Conservation (phyloP, 2,797 vertebrate species). For the Enteromius treurensis region DNA sequence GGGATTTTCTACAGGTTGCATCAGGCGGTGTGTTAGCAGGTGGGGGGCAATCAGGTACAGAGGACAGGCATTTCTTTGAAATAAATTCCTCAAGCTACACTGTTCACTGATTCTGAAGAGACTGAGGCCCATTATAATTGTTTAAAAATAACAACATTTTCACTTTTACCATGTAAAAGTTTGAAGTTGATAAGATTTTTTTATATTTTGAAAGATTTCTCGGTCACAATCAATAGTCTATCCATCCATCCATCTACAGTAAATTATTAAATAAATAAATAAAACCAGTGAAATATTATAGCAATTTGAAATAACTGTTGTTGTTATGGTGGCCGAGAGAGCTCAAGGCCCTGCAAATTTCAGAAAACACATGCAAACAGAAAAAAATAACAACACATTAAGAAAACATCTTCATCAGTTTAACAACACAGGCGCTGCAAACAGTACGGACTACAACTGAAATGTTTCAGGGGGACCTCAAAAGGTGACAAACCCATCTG, state of each 20-base stretch:
- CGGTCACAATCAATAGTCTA: too few relatives aligned
- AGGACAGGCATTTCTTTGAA: conserved; percentile 10
- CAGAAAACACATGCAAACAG: too few relatives aligned
- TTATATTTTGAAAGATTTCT: too few relatives aligned
- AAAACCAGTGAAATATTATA: neutral
- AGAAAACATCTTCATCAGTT: too few relatives aligned
- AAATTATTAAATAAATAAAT: neutral
- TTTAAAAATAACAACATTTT: neutral
- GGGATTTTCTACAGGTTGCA: conserved; percentile 34
- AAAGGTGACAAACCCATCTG: too few relatives aligned
- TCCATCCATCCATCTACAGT: neutral
- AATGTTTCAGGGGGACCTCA: too few relatives aligned
- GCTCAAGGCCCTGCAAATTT: too few relatives aligned
- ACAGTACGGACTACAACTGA: too few relatives aligned
- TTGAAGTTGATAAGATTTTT: neutral
- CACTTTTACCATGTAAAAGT: neutral
- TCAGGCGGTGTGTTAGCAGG: conserved; percentile 19
- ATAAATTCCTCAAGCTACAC: conserved; percentile 4
- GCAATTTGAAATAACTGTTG: neutral
- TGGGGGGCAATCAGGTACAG: conserved; percentile 6
- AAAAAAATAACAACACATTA: too few relatives aligned
- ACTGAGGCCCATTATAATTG: neutral
- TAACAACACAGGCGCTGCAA: too few relatives aligned
- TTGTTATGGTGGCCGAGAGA: too few relatives aligned
- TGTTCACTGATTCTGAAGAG: conserved; percentile 18